phyloP scores from a whole-genome alignment of 2,113 vertebrate genomes.

The Euleptes europaea region DNA sequence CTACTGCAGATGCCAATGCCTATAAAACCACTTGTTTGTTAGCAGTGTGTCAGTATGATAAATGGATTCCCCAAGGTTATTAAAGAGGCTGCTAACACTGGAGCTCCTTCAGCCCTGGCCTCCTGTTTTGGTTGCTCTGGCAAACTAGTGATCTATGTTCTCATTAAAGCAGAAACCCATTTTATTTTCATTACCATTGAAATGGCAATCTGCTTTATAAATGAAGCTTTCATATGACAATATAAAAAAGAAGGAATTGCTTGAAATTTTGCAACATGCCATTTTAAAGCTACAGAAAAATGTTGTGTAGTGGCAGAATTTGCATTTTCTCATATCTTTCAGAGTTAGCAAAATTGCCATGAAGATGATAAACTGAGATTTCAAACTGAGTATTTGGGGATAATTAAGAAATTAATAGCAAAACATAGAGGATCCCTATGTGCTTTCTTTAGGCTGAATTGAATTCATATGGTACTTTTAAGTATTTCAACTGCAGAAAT shows the following conservation, averaged over 20 bases:
- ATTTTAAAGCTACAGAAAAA: neutral
- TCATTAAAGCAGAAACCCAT: neutral
- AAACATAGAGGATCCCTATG: neutral
- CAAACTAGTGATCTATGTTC: too few species aligned
- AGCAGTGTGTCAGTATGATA: too few species aligned
- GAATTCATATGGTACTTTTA: neutral
- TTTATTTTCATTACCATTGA: neutral
- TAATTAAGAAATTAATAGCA: neutral
- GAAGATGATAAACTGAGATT: neutral
- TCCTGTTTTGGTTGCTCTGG: too few species aligned
- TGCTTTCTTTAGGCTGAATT: neutral
- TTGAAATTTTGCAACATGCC: neutral
- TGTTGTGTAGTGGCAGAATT: neutral
- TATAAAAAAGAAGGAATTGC: neutral
- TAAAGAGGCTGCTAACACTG: too few species aligned
- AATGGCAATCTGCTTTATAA: neutral
- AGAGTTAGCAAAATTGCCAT: neutral
- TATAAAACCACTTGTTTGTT: too few species aligned
- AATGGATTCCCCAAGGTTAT: too few species aligned
- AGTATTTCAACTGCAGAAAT: neutral
- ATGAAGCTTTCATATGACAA: neutral
- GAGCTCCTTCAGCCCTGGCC: too few species aligned
- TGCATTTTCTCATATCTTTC: neutral
- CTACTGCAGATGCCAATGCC: too few species aligned
- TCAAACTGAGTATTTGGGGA: neutral